These are phyloP conservation scores for Pseudomyrmex pallidus DNA, from an alignment of 1,140 invertebrate genomes.

Conservation along the genomic window DNA sequence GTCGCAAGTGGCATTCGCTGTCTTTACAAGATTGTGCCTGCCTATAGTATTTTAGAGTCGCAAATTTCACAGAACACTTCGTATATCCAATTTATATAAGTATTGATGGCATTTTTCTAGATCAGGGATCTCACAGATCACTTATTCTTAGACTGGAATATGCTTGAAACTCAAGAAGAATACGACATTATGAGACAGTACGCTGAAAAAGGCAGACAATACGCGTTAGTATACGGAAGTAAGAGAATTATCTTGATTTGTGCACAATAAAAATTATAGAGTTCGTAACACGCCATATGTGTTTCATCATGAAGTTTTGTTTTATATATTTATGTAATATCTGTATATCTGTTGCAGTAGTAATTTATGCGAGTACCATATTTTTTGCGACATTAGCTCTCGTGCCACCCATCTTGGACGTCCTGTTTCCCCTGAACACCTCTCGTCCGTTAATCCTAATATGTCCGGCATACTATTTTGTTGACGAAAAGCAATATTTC, in stretches of 20 bases:
- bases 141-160: neutral
- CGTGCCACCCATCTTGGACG: neutral
- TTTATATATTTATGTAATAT: neutral
- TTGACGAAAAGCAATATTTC: constrained; percentile 22
- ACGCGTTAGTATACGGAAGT: neutral
- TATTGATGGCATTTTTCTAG: neutral
- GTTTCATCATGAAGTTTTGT: neutral
- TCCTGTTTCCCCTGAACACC: neutral
- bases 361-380: neutral
- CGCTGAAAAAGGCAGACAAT: neutral
- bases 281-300: too few relatives aligned
- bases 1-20: neutral
- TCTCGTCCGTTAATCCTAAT: constrained; percentile 13
- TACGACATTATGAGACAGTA: constrained; percentile 26
- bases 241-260: neutral
- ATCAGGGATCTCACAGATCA: constrained; percentile 12
- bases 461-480: constrained; percentile 16
- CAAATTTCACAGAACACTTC: neutral
- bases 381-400: neutral
- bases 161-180: neutral
- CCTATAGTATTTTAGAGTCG: neutral
- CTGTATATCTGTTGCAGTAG: constrained; percentile 7
- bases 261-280: too few relatives aligned
- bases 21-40: neutral
- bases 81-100: neutral